These are phyloP conservation scores for Cylindroiulus punctatus DNA, from an alignment of 2,888 invertebrate genomes.

Conservation along the genomic window DNA sequence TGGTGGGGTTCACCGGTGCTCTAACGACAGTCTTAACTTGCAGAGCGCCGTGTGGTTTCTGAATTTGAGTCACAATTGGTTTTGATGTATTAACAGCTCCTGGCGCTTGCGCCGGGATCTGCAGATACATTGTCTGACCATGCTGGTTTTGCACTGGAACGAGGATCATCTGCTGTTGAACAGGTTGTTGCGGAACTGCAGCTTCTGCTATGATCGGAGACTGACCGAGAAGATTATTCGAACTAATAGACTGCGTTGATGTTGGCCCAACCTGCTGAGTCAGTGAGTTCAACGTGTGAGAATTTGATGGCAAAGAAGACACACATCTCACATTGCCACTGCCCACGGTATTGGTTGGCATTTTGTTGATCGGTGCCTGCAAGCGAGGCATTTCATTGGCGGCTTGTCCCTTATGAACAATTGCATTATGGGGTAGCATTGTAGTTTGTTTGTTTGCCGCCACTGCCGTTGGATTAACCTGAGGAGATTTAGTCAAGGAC, in stretches of 20 bases:
- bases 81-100: background rate
- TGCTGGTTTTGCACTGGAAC: slow-evolving; percentile 47
- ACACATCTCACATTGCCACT: background rate
- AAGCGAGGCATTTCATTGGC: background rate
- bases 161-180: slow-evolving; percentile 44
- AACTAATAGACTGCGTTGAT: background rate
- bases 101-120: slow-evolving; percentile 12
- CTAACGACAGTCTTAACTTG: background rate
- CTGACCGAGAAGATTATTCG: background rate
- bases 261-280: background rate
- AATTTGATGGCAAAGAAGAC: background rate
- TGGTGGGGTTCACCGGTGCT: background rate
- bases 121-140: slow-evolving; percentile 47
- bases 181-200: background rate
- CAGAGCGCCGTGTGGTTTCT: background rate
- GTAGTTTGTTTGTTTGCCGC: background rate
- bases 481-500: background rate
- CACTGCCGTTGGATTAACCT: background rate
- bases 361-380: background rate
- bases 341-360: background rate
- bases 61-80: background rate
- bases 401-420: background rate
- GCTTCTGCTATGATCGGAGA: background rate
- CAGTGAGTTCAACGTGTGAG: background rate
- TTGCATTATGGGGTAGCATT: background rate